phyloP scores from a whole-genome alignment of 2,797 vertebrate genomes.

The Rhynchotus rufescens region DNA sequence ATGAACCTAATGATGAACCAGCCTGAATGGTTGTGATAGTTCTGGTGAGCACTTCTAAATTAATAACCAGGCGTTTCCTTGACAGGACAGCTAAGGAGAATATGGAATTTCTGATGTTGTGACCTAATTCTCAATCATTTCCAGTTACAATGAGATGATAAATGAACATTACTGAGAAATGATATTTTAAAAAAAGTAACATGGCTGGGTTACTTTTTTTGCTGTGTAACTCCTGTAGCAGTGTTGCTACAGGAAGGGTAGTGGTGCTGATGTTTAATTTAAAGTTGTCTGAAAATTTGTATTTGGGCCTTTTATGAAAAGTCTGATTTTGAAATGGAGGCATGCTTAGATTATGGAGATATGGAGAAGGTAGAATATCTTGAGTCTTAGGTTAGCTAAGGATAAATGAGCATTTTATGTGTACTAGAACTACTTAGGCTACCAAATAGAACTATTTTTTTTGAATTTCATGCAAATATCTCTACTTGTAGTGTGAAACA shows the following conservation, averaged over 20 bases:
- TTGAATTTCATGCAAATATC: constrained; percentile 48
- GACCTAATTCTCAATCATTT: constrained; percentile 34
- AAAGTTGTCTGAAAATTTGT: constrained; percentile 38
- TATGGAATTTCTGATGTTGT: constrained; percentile 40
- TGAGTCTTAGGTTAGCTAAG: constrained; percentile 11
- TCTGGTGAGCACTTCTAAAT: constrained; percentile 60
- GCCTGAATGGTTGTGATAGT: constrained; percentile 55
- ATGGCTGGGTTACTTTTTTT: too few species aligned
- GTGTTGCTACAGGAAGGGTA: constrained; percentile 37
- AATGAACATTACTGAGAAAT: constrained; percentile 40
- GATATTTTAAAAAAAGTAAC: constrained; percentile 42
- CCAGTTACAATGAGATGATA: constrained; percentile 24
- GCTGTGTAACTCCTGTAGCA: too few species aligned
- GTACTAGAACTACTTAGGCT: neutral
- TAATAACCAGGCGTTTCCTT: constrained; percentile 65
- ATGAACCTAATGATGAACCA: constrained; percentile 37
- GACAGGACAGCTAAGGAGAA: constrained; percentile 48
- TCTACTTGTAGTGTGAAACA: constrained; percentile 42
- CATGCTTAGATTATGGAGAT: neutral
- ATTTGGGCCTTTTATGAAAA: constrained; percentile 43
- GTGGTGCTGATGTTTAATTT: constrained; percentile 56
- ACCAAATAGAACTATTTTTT: neutral
- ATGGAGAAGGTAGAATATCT: neutral
- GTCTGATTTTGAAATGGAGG: neutral
- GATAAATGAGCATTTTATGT: constrained; percentile 3